phyloP scores from a whole-genome alignment of 2,888 invertebrate genomes.

The Sussaba pulchella region DNA sequence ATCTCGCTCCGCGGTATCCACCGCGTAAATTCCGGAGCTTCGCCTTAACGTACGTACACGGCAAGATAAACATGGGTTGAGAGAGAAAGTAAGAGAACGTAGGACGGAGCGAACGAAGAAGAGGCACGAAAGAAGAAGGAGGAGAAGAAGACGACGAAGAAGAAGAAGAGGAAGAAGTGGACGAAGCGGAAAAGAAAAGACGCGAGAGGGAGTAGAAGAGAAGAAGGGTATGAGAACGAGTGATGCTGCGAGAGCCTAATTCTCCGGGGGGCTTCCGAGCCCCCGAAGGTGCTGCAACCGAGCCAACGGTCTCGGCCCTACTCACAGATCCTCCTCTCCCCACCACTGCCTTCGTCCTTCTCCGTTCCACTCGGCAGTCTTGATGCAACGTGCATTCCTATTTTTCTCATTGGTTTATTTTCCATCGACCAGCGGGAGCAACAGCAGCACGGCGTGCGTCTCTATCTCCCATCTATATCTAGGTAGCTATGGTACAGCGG shows the following conservation, averaged over 20 bases:
- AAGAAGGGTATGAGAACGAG: slow-evolving; percentile 26
- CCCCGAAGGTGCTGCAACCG: slow-evolving; percentile 28
- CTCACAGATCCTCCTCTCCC: not conserved
- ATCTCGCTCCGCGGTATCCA: slow-evolving; percentile 69
- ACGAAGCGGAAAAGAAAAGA: not conserved
- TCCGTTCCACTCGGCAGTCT: slow-evolving; percentile 51
- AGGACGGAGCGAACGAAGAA: slow-evolving; percentile 1
- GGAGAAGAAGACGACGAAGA: slow-evolving; percentile 12
- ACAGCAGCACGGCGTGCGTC: slow-evolving; percentile 68
- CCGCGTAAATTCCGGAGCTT: slow-evolving; percentile 70
- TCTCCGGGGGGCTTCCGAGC: slow-evolving; percentile 63
- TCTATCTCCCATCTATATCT: slow-evolving; percentile 74
- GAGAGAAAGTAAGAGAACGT: slow-evolving; percentile 28
- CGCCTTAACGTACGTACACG: slow-evolving; percentile 68
- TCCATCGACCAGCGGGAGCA: slow-evolving; percentile 57
- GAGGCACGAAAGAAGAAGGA: not conserved
- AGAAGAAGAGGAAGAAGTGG: not conserved
- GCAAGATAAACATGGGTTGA: slow-evolving; percentile 61
- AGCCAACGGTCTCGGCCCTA: not conserved
- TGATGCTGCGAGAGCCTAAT: slow-evolving; percentile 67
- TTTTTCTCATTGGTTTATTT: slow-evolving; percentile 73
- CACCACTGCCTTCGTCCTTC: slow-evolving; percentile 12
- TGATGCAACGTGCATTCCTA: slow-evolving; percentile 71
- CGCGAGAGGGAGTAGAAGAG: not conserved
- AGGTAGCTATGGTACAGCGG: slow-evolving; percentile 55